Percentiles rank a stretch among this genome's conserved stretches.
Conservation (phyloP, 2,797 vertebrate species). For the Betta splendens region DNA sequence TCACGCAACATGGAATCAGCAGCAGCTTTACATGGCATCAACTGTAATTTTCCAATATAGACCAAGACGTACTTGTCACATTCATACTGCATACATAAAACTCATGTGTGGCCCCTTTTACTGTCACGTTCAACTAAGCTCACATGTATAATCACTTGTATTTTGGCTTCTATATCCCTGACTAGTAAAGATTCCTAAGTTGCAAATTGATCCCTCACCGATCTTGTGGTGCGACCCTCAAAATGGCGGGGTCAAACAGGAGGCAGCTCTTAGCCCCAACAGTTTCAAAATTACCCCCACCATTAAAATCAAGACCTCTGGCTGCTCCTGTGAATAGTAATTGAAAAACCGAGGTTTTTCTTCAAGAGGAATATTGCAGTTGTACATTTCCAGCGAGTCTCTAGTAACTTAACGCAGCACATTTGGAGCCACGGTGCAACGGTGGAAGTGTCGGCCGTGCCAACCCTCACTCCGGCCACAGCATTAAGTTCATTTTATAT, state of each 20-base stretch:
- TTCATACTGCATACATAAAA: conserved; percentile 1
- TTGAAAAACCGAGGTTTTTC: conserved; percentile 42
- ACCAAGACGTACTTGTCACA: conserved; percentile 22
- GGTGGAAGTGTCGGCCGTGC: conserved; percentile 22
- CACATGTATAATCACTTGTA: conserved; percentile 42
- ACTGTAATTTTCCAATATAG: conserved; percentile 12
- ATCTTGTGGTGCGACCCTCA: conserved; percentile 72
- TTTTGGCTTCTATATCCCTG: conserved; percentile 26
- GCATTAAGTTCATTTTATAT: conserved; percentile 37
- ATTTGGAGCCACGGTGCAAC: conserved; percentile 15
- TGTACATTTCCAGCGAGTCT: conserved; percentile 12
- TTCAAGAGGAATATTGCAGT: conserved; percentile 43
- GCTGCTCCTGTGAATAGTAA: conserved; percentile 51
- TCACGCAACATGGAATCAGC: conserved; percentile 14
- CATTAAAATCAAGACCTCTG: conserved; percentile 51
- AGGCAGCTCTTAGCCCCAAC: conserved; percentile 64
- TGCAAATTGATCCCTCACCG: conserved; percentile 62
- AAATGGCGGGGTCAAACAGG: conserved; percentile 61
- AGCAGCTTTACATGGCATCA: conserved; percentile 5
- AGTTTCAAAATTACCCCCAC: conserved; percentile 38
- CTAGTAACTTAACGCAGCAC: conserved; percentile 34
- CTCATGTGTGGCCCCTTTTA: conserved; percentile 17
- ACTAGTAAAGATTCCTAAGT: conserved; percentile 37
- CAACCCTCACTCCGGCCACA: conserved; percentile 40
- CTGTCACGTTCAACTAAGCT: conserved; percentile 31